Percentiles rank a stretch among this genome's conserved stretches.
phyloP scores from a whole-genome alignment of 2,888 invertebrate species.

The Azorinus chamasolen region DNA sequence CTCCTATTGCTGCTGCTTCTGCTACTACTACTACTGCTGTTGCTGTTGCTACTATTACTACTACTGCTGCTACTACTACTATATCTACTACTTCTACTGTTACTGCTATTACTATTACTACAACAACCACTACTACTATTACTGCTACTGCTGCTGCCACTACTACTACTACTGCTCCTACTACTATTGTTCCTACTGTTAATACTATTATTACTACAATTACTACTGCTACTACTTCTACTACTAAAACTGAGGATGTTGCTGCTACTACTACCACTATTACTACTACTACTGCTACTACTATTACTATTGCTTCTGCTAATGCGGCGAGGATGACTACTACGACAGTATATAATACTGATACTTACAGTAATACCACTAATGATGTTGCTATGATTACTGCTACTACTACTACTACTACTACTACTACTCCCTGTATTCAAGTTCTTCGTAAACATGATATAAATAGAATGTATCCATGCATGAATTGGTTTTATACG shows the following conservation, averaged over 20 bases:
- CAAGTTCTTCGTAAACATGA: too few species aligned
- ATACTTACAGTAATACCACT: too few species aligned
- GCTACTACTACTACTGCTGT: neutral
- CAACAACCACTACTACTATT: neutral
- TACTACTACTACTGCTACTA: neutral
- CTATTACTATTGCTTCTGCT: neutral
- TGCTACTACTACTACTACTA: too few species aligned
- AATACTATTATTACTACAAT: too few species aligned
- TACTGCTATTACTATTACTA: too few species aligned
- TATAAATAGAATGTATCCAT: too few species aligned
- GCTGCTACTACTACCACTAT: neutral
- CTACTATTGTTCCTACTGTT: too few species aligned
- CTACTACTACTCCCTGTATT: too few species aligned
- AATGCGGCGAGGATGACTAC: neutral
- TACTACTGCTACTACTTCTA: neutral
- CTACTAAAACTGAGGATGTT: neutral
- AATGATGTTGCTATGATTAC: too few species aligned
- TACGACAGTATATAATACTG: too few species aligned
- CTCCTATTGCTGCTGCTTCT: neutral
- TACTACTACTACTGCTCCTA: constrained; percentile 3
- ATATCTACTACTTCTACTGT: too few species aligned
- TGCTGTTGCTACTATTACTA: neutral
- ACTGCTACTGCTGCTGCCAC: neutral
- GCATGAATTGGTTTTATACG: too few species aligned
- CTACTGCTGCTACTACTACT: constrained; percentile 1